Base-by-base conservation (phyloP, 2,113 vertebrate species). In the Etia nguti region DNA sequence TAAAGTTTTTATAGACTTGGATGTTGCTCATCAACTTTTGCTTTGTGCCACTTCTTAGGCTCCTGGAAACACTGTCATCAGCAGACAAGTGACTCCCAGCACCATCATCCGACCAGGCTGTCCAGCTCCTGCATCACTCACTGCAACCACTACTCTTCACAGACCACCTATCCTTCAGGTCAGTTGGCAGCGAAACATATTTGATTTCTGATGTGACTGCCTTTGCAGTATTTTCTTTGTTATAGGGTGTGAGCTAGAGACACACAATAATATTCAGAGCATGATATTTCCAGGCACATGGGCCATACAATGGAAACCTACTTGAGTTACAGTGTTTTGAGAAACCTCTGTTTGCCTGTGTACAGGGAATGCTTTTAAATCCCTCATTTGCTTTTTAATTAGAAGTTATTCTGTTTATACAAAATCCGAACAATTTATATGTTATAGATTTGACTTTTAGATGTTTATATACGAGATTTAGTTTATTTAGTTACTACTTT, bases 41-140 rank as follows among this genome's bases (percentile, higher is more conserved):
- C 31, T 43, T 82, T 38, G 34, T 52, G 41, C 15, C 38, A 52
- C 12, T 43, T 68, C 16, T 80, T 91, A 99, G 98, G 96, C 97
- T 89, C 96, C 97, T 48, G 97, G 97, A 88, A 96, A 97, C 0
- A 95, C 97, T 24, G 96, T 99, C 34, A 97, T 98, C 90, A 97
- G 95, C 86, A 97, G 98, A 87, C 98, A 97, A 88, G 97, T 98
- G 91, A 95, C 97, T 90, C 97, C 98, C 34, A 97, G 97, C 59
- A 96, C 97, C 80, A 98, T 99, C 90, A 97, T 98, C 91, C 97
- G 98, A 93, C 98, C 97, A 93, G 96, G 97, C 91, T 97, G 97
- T 95, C 97, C 98, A 90, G 95, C 97, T 82, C 95, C 97, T 86
- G 96, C 97, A 1, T 95, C 97, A 65, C 96, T 97, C 65, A 94